Percentiles rank a stretch among this genome's conserved stretches.
These are phyloP conservation scores for Meloidogyne floridensis DNA, from an alignment of 1,140 invertebrate species.

Conservation along the genomic window DNA sequence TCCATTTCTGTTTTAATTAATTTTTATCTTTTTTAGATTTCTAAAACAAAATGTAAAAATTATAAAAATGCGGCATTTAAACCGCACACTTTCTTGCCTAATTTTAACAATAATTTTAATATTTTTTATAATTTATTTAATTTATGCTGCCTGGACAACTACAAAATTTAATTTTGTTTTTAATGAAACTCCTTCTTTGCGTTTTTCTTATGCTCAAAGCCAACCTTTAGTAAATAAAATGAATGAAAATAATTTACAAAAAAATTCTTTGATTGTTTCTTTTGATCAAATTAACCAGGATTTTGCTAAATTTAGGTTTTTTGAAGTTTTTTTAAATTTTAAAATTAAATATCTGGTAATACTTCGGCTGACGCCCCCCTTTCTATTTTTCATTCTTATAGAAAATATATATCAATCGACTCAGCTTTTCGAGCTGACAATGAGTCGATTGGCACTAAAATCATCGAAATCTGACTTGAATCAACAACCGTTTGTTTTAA, in stretches of 20 bases:
- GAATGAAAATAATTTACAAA: background rate
- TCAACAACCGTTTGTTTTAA: too few species aligned
- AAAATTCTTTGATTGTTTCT: background rate
- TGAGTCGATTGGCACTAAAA: too few species aligned
- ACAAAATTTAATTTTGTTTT: background rate
- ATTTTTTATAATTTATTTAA: conserved; percentile 6
- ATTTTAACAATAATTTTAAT: background rate
- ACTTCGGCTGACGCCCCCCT: too few species aligned
- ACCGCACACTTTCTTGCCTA: background rate
- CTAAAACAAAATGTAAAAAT: background rate
- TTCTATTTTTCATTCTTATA: too few species aligned
- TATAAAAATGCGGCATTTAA: background rate
- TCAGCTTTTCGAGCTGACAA: too few species aligned
- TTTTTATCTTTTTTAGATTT: background rate
- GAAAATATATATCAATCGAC: too few species aligned
- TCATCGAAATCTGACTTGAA: too few species aligned
- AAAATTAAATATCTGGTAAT: too few species aligned
- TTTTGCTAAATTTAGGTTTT: conserved; percentile 1
- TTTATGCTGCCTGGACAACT: background rate
- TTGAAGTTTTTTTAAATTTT: background rate
- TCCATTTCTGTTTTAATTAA: too few species aligned
- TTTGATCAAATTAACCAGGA: background rate
- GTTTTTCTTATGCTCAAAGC: background rate
- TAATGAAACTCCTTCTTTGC: background rate
- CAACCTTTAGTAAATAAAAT: background rate